phyloP scores from a whole-genome alignment of 2,888 invertebrate genomes.

The Nomada goodeniana region DNA sequence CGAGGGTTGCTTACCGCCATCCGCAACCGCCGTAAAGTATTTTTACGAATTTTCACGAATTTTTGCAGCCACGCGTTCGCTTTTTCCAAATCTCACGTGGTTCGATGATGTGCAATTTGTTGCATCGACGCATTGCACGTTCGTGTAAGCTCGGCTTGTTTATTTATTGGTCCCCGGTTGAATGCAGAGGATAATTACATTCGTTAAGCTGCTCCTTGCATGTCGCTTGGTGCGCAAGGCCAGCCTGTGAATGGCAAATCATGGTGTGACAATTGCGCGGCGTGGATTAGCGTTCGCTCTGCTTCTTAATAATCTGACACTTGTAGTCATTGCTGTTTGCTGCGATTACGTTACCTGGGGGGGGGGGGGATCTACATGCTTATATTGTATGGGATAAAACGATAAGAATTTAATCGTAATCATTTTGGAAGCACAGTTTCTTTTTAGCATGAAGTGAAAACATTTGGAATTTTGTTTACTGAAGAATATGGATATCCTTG shows the following conservation, averaged over 20 bases:
- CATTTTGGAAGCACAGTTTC: too few relatives aligned
- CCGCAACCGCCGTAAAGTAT: constrained; percentile 42
- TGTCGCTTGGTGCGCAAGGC: not conserved
- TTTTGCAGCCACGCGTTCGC: not conserved
- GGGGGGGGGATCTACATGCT: not conserved
- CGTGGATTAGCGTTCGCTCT: not conserved
- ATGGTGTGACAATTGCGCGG: not conserved
- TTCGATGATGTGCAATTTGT: not conserved
- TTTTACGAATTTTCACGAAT: constrained; percentile 53
- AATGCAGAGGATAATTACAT: too few relatives aligned
- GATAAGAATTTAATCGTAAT: not conserved
- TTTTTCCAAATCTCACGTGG: not conserved
- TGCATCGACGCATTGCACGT: too few relatives aligned
- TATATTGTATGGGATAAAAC: not conserved
- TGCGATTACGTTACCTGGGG: not conserved
- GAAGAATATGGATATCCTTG: too few relatives aligned
- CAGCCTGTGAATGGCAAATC: not conserved
- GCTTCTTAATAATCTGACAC: not conserved
- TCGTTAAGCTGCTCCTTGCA: too few relatives aligned
- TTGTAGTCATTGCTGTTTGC: not conserved
- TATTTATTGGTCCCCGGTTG: too few relatives aligned
- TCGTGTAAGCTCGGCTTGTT: too few relatives aligned
- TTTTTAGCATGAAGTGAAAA: too few relatives aligned
- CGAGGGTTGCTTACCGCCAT: constrained; percentile 46
- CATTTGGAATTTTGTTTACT: too few relatives aligned